These are phyloP conservation scores for Oscheius sp. DNA, from an alignment of 2,888 invertebrate species.

Conservation along the genomic window DNA sequence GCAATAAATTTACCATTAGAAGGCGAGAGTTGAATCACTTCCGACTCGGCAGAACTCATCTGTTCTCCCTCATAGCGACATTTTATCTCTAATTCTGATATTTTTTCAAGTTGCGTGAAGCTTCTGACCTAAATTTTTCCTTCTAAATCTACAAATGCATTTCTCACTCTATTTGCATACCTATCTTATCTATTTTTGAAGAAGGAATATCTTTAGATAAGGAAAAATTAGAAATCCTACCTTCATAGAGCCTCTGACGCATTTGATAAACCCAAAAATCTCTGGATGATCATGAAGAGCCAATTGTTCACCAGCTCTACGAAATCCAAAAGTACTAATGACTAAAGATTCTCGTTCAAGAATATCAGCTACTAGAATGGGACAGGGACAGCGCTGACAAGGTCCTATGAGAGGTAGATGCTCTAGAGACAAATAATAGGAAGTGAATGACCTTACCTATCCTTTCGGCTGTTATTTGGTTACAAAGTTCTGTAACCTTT, in stretches of 20 bases:
- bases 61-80: conserved; percentile 11
- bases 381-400: not conserved
- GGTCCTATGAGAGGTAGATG: not conserved
- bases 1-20: not conserved
- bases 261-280: conserved; percentile 27
- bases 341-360: not conserved
- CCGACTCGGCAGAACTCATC: not conserved
- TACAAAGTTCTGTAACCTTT: not conserved
- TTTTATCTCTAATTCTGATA: not conserved
- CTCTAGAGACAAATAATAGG: not conserved
- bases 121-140: conserved; percentile 18
- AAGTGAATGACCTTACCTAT: not conserved
- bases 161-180: too few species aligned
- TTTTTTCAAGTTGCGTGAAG: not conserved
- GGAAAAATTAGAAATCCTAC: conserved; percentile 5
- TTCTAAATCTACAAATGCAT: too few species aligned
- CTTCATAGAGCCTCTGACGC: conserved; percentile 23
- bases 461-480: not conserved
- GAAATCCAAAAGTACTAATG: conserved; percentile 14
- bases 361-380: conserved; percentile 13
- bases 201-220: not conserved
- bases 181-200: too few species aligned
- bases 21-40: not conserved
- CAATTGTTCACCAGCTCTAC: conserved; percentile 3
- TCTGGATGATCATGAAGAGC: conserved; percentile 29